A percentile compares a stretch with the other conserved stretches of the same genome.
phyloP scores from a whole-genome alignment of 1,140 invertebrate species.

The Zaprionus tsacasi region DNA sequence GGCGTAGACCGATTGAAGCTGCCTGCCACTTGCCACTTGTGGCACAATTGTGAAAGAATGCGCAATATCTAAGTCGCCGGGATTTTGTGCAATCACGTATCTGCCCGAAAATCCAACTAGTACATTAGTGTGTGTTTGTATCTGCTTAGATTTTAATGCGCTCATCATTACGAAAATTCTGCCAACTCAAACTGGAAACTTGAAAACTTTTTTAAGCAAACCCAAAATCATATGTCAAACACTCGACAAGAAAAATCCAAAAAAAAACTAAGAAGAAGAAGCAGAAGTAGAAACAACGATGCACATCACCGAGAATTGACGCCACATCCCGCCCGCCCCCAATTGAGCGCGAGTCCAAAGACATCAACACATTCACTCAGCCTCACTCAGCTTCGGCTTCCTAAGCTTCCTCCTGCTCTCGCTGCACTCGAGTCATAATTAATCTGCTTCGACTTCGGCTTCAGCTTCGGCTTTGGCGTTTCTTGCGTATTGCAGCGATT shows the following conservation, averaged over 20 bases:
- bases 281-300: constrained; percentile 1
- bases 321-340: constrained; percentile 37
- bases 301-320: constrained; percentile 1
- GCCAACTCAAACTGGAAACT: constrained; percentile 70
- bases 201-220: constrained; percentile 65
- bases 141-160: constrained; percentile 47
- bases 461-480: constrained; percentile 26
- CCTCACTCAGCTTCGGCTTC: constrained; percentile 32
- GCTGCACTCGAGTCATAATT: constrained; percentile 62
- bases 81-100: constrained; percentile 62
- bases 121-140: neutral
- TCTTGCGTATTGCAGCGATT: constrained; percentile 79
- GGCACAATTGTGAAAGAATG: constrained; percentile 69
- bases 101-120: constrained; percentile 5
- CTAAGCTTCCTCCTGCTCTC: constrained; percentile 66
- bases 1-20: constrained; percentile 24
- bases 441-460: constrained; percentile 74
- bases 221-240: constrained; percentile 78
- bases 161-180: constrained; percentile 80
- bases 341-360: constrained; percentile 27
- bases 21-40: constrained; percentile 53
- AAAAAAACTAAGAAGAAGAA: neutral
- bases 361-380: constrained; percentile 75
- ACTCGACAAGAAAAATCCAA: constrained; percentile 51
- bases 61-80: constrained; percentile 43